phyloP scores from a whole-genome alignment of 2,888 invertebrate genomes.

The Scrobipalpa costella region DNA sequence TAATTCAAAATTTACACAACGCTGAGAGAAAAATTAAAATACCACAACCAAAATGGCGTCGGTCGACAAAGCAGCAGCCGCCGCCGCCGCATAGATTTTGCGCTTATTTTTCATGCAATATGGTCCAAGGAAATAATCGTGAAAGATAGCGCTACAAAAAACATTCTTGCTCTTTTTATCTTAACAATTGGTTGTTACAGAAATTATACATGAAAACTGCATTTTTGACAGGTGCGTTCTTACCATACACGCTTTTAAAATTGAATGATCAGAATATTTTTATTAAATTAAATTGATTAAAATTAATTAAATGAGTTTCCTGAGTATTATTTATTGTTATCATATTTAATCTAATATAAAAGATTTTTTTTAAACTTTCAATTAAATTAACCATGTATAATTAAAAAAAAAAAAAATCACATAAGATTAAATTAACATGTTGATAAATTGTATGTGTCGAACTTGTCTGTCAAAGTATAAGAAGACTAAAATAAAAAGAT shows the following conservation, averaged over 20 bases:
- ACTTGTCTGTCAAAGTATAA: slow-evolving; percentile 14
- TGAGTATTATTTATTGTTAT: background rate
- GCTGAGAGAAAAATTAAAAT: slow-evolving; percentile 35
- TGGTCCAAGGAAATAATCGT: background rate
- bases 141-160: background rate
- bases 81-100: slow-evolving; percentile 20
- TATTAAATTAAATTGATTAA: too few relatives aligned
- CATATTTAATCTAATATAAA: background rate
- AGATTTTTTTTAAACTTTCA: too few relatives aligned
- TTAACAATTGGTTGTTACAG: background rate
- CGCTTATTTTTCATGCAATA: slow-evolving; percentile 28
- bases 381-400: too few relatives aligned
- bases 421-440: background rate
- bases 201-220: background rate
- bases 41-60: slow-evolving; percentile 62
- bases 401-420: background rate
- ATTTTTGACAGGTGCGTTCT: background rate
- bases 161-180: background rate
- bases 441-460: background rate
- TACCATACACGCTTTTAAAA: background rate
- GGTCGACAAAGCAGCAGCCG: slow-evolving; percentile 16
- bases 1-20: background rate
- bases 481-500: background rate
- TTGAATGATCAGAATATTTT: background rate
- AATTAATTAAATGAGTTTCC: background rate